Evolutionary conservation across 2,113 vertebrate species (phyloP).

Genomic region (Zapus hudsonius): DNA sequence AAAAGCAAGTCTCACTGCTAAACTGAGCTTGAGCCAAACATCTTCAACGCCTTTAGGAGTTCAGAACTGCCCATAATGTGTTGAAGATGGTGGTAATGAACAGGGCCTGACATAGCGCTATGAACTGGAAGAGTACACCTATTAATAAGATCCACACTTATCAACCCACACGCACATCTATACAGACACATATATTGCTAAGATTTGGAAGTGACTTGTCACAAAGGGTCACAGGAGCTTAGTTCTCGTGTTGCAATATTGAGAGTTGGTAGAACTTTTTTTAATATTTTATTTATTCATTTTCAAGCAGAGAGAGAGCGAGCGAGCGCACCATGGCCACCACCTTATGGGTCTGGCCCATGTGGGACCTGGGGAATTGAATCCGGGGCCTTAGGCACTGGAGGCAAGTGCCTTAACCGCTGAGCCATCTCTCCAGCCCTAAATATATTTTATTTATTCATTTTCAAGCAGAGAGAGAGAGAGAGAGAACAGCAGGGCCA

Average conservation of each 20-base stretch:
- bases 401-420: too few relatives aligned
- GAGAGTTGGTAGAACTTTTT: not conserved
- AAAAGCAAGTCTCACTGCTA: slow-evolving; percentile 42
- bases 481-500: too few relatives aligned
- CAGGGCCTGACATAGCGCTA: not conserved
- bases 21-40: slow-evolving; percentile 22
- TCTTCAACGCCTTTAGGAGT: slow-evolving; percentile 3
- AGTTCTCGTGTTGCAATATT: not conserved
- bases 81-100: not conserved
- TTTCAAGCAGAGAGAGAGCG: too few relatives aligned
- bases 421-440: too few relatives aligned
- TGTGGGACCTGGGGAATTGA: too few relatives aligned
- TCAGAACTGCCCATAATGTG: slow-evolving; percentile 4
- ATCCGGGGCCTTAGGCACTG: too few relatives aligned
- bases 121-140: not conserved
- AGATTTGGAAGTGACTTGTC: not conserved
- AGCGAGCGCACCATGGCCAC: too few relatives aligned
- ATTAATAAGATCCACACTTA: not conserved
- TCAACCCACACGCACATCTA: not conserved
- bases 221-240: not conserved
- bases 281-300: too few relatives aligned
- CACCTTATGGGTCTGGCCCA: too few relatives aligned
- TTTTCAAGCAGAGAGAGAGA: too few relatives aligned
- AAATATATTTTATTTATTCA: too few relatives aligned
- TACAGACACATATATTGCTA: not conserved